phyloP scores from a whole-genome alignment of 1,140 invertebrate genomes.

The Chymomyza costata region DNA sequence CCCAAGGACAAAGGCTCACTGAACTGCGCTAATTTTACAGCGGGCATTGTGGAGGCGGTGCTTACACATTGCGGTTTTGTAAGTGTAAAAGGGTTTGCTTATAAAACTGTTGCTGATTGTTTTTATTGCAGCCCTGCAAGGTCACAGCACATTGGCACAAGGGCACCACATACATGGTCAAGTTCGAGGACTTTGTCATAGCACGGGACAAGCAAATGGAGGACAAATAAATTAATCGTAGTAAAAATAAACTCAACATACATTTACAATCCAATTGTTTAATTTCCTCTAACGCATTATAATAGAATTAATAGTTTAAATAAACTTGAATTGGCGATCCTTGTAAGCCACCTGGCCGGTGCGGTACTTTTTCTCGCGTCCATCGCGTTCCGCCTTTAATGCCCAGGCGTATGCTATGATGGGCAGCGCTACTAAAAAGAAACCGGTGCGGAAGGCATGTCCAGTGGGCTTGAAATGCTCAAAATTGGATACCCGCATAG shows the following conservation, averaged over 20 bases:
- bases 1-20: conserved; percentile 98
- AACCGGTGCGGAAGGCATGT: conserved; percentile 77
- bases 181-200: conserved; percentile 97
- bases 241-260: background rate
- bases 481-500: conserved; percentile 80
- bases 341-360: conserved; percentile 83
- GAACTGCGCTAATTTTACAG: conserved; percentile 98
- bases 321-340: conserved; percentile 81
- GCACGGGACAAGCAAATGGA: conserved; percentile 94
- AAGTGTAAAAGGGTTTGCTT: conserved; percentile 79
- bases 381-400: conserved; percentile 77
- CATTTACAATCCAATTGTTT: conserved; percentile 22
- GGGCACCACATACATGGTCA: conserved; percentile 99
- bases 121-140: conserved; percentile 88
- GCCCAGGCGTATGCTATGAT: conserved; percentile 77
- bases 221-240: conserved; percentile 78
- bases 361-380: conserved; percentile 78
- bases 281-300: conserved; percentile 26
- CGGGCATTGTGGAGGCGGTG: conserved; percentile 98
- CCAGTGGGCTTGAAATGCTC: conserved; percentile 82
- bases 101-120: conserved; percentile 56
- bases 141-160: conserved; percentile 99
- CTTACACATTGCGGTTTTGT: conserved; percentile 96
- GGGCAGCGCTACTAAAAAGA: conserved; percentile 78
- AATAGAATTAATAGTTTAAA: conserved; percentile 53